A percentile compares a stretch with the other conserved stretches of the same genome.
phyloP scores from a whole-genome alignment of 2,113 vertebrate species.

The Stomatorhinus ivindoensis region DNA sequence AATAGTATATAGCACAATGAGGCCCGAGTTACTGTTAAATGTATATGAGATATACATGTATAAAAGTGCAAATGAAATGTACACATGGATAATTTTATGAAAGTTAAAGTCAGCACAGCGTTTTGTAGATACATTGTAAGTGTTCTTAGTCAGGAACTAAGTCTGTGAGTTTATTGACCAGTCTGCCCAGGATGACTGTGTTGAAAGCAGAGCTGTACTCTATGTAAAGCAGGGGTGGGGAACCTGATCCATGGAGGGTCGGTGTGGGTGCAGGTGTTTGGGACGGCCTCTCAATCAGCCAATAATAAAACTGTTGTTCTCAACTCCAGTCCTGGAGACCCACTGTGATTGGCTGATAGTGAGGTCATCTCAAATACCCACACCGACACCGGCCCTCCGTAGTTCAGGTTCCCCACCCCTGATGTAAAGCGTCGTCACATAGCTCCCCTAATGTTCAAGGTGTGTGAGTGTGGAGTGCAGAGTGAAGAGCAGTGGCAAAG shows the following conservation, averaged over 20 bases:
- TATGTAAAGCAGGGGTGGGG: background rate
- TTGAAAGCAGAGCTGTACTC: background rate
- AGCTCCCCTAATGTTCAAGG: background rate
- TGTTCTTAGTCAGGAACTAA: background rate
- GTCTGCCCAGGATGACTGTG: background rate
- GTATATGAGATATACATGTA: background rate
- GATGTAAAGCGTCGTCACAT: background rate
- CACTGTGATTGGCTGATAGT: no score
- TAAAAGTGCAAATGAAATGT: background rate
- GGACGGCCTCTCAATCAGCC: no score
- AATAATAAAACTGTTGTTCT: no score
- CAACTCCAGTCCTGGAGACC: no score
- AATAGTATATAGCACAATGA: background rate
- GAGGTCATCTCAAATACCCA: no score
- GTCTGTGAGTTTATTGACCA: background rate
- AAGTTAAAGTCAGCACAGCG: background rate
- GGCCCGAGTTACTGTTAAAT: background rate
- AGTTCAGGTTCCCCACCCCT: no score
- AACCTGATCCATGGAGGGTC: no score
- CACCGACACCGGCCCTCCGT: no score
- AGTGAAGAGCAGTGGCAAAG: background rate
- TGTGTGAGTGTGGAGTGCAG: background rate
- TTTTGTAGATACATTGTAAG: background rate
- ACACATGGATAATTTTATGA: background rate
- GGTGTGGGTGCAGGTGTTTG: no score